A percentile compares a stretch with the other conserved stretches of the same genome.
These are phyloP conservation scores for Adelognathus sp. DNA, from an alignment of 2,888 invertebrate genomes.

Conservation along the genomic window DNA sequence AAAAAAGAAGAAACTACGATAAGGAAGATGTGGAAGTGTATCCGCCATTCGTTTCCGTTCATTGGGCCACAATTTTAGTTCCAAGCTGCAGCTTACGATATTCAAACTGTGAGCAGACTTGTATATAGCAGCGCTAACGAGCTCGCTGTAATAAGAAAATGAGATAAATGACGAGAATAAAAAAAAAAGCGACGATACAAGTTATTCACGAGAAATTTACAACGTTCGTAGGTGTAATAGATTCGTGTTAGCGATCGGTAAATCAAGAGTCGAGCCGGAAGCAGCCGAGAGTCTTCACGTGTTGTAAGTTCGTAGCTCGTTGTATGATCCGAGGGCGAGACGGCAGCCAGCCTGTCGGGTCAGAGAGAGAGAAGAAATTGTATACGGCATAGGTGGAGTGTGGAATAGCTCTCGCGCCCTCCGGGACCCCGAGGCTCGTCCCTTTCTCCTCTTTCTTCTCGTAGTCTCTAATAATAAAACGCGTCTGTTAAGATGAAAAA, in stretches of 20 bases:
- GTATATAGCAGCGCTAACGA: constrained; percentile 22
- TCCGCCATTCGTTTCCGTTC: constrained; percentile 38
- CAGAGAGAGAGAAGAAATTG: constrained; percentile 1
- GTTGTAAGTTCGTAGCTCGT: constrained; percentile 38
- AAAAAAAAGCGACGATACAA: neutral
- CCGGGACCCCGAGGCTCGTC: constrained; percentile 32
- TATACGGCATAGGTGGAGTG: neutral
- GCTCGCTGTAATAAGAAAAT: constrained; percentile 3
- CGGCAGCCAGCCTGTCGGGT: constrained; percentile 15
- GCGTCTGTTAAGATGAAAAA: constrained; percentile 4
- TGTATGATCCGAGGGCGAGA: constrained; percentile 42
- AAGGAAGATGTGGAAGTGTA: constrained; percentile 4
- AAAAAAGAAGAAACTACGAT: neutral
- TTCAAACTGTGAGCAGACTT: neutral
- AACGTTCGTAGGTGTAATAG: constrained; percentile 44
- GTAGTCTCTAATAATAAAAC: constrained; percentile 49
- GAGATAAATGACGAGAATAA: neutral
- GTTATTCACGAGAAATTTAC: constrained; percentile 34
- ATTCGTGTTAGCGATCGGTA: constrained; percentile 40
- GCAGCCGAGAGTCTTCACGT: constrained; percentile 50
- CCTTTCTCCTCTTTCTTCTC: constrained; percentile 32
- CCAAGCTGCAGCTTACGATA: neutral
- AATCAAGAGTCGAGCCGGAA: constrained; percentile 45
- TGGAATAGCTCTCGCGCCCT: constrained; percentile 33
- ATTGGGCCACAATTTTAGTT: constrained; percentile 13